These are phyloP conservation scores for Vultur gryphus DNA, from an alignment of 2,797 vertebrate genomes.

Conservation along the genomic window DNA sequence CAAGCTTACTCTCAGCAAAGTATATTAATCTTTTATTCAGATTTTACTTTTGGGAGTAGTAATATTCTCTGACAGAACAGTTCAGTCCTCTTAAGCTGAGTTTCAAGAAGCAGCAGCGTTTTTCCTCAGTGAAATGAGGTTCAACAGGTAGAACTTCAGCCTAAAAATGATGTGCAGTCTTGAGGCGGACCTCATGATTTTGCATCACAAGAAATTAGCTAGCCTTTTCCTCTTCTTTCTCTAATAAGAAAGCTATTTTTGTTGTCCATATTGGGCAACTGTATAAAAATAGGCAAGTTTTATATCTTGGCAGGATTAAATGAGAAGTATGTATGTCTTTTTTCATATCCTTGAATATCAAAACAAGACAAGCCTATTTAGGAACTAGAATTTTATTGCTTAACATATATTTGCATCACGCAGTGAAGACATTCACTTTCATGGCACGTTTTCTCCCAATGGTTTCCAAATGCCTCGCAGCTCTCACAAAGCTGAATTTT, in stretches of 20 bases:
- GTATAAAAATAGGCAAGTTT: constrained; percentile 42
- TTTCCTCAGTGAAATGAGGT: background rate
- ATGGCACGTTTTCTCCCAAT: constrained; percentile 44
- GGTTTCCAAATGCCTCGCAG: constrained; percentile 45
- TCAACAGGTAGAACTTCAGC: background rate
- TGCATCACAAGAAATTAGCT: background rate
- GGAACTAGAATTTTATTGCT: constrained; percentile 52
- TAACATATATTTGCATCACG: constrained; percentile 43
- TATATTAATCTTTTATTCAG: constrained; percentile 15
- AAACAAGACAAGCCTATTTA: constrained; percentile 57
- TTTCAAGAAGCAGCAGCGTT: background rate
- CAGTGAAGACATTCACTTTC: constrained; percentile 47
- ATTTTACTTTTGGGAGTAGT: constrained; percentile 41
- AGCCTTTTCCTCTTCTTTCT: background rate
- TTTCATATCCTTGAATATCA: constrained; percentile 58
- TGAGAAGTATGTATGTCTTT: constrained; percentile 27
- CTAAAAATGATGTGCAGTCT: background rate
- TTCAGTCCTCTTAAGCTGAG: background rate
- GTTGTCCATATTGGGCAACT: constrained; percentile 9
- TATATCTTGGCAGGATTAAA: constrained; percentile 54
- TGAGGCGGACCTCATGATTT: background rate
- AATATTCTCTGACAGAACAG: background rate
- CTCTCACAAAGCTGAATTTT: background rate
- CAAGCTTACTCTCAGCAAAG: background rate
- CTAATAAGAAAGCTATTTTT: constrained; percentile 49